These are phyloP conservation scores for Falco punctatus DNA, from an alignment of 2,113 vertebrate genomes.

Conservation along the genomic window DNA sequence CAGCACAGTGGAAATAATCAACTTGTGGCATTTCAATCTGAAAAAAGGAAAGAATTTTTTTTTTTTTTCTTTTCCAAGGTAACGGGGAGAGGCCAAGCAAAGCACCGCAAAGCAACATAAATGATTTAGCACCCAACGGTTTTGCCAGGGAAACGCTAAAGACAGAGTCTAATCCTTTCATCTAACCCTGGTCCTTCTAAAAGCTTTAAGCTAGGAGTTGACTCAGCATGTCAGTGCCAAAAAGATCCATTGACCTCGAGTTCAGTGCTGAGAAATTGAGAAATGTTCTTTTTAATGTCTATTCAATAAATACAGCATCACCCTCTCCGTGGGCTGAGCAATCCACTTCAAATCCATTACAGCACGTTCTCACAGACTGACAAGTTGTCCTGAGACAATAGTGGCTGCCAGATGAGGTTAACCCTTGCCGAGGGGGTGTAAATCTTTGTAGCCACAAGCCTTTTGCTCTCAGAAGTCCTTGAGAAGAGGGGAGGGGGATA, in stretches of 20 bases:
- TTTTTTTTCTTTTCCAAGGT: conserved; percentile 32
- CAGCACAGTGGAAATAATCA: neutral
- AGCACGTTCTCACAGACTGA: conserved; percentile 87
- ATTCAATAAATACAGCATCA: conserved; percentile 94
- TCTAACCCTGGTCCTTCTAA: conserved; percentile 81
- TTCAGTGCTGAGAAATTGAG: conserved; percentile 89
- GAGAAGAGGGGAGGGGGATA: conserved; percentile 44
- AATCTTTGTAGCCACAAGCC: conserved; percentile 61
- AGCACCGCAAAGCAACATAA: conserved; percentile 68
- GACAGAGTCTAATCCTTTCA: conserved; percentile 84
- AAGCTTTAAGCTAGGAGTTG: conserved; percentile 84
- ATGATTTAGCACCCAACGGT: conserved; percentile 78
- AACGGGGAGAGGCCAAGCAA: conserved; percentile 54
- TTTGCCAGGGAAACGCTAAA: conserved; percentile 79
- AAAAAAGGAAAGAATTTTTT: neutral
- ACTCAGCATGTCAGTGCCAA: conserved; percentile 89
- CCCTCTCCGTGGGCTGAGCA: conserved; percentile 86
- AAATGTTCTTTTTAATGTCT: conserved; percentile 95
- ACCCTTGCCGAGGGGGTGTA: conserved; percentile 81
- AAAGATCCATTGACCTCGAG: conserved; percentile 93
- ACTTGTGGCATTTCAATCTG: neutral
- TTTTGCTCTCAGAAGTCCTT: conserved; percentile 66
- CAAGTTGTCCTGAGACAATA: conserved; percentile 86
- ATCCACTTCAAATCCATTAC: conserved; percentile 94
- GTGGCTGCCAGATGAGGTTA: conserved; percentile 89